These are phyloP conservation scores for Oryzias celebensis DNA, from an alignment of 2,113 vertebrate species.

Conservation along the genomic window DNA sequence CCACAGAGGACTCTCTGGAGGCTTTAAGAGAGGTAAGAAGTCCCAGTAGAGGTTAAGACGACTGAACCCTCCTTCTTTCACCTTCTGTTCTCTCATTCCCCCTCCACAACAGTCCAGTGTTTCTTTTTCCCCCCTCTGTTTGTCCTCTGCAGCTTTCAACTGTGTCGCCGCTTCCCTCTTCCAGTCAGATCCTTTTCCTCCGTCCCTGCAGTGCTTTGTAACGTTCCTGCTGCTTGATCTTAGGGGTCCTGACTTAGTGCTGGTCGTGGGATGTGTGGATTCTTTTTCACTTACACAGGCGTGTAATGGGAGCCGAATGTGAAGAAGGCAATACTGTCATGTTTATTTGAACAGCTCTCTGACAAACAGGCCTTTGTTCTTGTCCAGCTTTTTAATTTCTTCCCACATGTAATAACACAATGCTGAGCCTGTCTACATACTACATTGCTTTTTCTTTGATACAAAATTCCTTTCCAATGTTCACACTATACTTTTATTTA, in stretches of 20 bases:
- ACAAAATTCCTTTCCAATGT: neutral
- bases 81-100: neutral
- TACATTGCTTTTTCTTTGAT: neutral
- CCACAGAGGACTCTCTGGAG: constrained; percentile 58
- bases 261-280: constrained; percentile 38
- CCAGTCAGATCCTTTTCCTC: neutral
- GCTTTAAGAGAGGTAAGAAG: constrained; percentile 67
- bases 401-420: constrained; percentile 2
- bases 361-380: constrained; percentile 50
- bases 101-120: neutral
- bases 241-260: constrained; percentile 6
- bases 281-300: constrained; percentile 21
- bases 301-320: constrained; percentile 59
- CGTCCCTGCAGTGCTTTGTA: neutral
- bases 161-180: constrained; percentile 14
- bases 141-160: constrained; percentile 12
- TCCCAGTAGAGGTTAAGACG: constrained; percentile 6
- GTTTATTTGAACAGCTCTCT: constrained; percentile 75
- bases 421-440: neutral
- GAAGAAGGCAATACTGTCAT: constrained; percentile 65
- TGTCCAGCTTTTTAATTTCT: constrained; percentile 24
- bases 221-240: constrained; percentile 8
- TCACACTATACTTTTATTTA: no score
- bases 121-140: constrained; percentile 16
- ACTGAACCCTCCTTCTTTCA: constrained; percentile 2